A percentile compares a stretch with the other conserved stretches of the same genome.
phyloP scores from a whole-genome alignment of 2,113 vertebrate genomes.

The Corapipo altera region DNA sequence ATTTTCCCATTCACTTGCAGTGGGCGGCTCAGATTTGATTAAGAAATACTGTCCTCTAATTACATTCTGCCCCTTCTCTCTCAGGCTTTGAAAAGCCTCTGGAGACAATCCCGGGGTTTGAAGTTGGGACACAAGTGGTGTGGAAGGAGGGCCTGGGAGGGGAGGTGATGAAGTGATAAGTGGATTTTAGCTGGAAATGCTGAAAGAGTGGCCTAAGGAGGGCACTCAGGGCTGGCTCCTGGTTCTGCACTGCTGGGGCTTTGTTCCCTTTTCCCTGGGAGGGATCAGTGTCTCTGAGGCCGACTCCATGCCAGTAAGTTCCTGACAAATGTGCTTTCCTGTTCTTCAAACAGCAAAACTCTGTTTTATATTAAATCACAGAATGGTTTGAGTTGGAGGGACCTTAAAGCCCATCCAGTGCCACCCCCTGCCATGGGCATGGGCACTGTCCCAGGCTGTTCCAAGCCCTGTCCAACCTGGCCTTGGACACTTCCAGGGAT shows the following conservation, averaged over 20 bases:
- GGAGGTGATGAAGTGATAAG: background rate
- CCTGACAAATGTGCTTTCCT: background rate
- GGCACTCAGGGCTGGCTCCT: background rate
- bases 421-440: background rate
- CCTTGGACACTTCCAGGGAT: background rate
- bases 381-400: background rate
- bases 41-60: slow-evolving; percentile 13
- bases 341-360: background rate
- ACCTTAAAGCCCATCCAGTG: background rate
- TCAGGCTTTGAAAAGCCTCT: slow-evolving; percentile 15
- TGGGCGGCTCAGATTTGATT: slow-evolving; percentile 1
- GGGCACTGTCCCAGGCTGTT: background rate
- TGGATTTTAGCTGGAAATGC: background rate
- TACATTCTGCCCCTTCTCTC: background rate
- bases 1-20: slow-evolving; percentile 11
- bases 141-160: background rate
- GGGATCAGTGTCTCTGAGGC: background rate
- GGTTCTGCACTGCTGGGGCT: background rate
- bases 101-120: background rate
- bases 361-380: background rate
- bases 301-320: background rate
- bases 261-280: background rate
- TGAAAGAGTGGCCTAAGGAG: background rate
- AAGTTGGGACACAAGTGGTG: background rate
- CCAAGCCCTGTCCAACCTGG: background rate